phyloP scores from a whole-genome alignment of 2,797 vertebrate genomes.

The Melanotaenia boesemani region DNA sequence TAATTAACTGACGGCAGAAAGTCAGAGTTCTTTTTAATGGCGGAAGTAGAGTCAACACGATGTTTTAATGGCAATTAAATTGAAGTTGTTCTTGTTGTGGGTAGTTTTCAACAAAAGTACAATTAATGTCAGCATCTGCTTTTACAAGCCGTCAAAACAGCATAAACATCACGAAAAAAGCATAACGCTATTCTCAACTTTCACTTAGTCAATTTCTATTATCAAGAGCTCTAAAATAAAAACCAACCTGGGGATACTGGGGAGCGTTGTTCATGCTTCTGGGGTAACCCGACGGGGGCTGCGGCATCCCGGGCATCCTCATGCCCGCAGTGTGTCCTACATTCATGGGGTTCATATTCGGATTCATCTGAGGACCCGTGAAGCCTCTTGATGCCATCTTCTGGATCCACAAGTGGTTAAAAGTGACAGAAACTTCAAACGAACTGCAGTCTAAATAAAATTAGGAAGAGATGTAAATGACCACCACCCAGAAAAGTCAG shows the following conservation, averaged over 20 bases:
- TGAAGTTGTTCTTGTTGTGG: background rate
- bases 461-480: background rate
- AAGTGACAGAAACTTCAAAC: constrained; percentile 39
- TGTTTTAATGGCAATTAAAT: background rate
- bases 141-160: background rate
- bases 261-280: constrained; percentile 73
- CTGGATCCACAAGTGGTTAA: constrained; percentile 61
- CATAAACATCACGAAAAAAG: background rate
- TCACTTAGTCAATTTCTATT: background rate
- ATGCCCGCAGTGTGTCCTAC: constrained; percentile 71
- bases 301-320: constrained; percentile 81
- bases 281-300: constrained; percentile 70
- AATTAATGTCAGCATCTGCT: background rate
- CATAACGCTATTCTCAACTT: background rate
- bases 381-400: constrained; percentile 84
- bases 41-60: constrained; percentile 66
- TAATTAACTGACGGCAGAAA: background rate
- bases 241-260: constrained; percentile 81
- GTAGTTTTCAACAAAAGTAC: background rate
- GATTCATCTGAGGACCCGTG: constrained; percentile 75
- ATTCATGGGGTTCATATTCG: constrained; percentile 74
- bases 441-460: constrained; percentile 6
- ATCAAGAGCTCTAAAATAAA: background rate
- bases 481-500: background rate
- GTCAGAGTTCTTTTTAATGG: constrained; percentile 33